Conservation (phyloP, 2,888 invertebrate species). For the Cosmia pyralina region DNA sequence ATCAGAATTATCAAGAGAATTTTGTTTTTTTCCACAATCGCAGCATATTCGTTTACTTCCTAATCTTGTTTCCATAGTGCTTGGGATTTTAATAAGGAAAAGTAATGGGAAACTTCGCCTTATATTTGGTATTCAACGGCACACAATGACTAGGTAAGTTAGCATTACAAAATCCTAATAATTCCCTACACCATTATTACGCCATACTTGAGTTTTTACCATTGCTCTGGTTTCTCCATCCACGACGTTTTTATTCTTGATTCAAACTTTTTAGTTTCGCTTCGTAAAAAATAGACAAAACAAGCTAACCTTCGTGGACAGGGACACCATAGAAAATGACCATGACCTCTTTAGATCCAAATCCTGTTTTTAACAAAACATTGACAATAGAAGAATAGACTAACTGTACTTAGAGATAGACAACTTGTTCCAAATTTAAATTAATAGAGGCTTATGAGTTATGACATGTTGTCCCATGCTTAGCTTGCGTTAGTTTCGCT, state of each 20-base stretch:
- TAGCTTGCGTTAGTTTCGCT: slow-evolving; percentile 20
- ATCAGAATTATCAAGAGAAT: background rate
- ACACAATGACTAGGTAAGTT: background rate
- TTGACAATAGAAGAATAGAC: slow-evolving; percentile 50
- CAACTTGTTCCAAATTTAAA: slow-evolving; percentile 37
- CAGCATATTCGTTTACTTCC: background rate
- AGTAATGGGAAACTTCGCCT: background rate
- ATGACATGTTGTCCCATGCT: slow-evolving; percentile 29
- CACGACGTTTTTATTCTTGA: slow-evolving; percentile 14
- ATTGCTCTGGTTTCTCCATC: slow-evolving; percentile 28
- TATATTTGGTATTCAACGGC: background rate
- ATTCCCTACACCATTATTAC: slow-evolving; percentile 3
- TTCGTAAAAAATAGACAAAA: slow-evolving; percentile 33
- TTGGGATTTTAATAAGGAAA: background rate
- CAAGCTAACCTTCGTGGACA: slow-evolving; percentile 41
- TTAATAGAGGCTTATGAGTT: slow-evolving; percentile 33
- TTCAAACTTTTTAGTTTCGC: slow-evolving; percentile 19
- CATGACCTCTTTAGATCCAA: slow-evolving; percentile 48
- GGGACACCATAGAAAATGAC: slow-evolving; percentile 55
- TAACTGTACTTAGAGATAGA: slow-evolving; percentile 17
- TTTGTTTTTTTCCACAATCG: background rate
- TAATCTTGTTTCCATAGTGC: background rate
- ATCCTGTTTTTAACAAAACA: slow-evolving; percentile 46
- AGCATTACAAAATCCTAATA: background rate
- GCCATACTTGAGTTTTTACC: slow-evolving; percentile 18